Evolutionary conservation across 2,113 vertebrate species (phyloP).

Genomic region (Boleophthalmus pectinirostris): DNA sequence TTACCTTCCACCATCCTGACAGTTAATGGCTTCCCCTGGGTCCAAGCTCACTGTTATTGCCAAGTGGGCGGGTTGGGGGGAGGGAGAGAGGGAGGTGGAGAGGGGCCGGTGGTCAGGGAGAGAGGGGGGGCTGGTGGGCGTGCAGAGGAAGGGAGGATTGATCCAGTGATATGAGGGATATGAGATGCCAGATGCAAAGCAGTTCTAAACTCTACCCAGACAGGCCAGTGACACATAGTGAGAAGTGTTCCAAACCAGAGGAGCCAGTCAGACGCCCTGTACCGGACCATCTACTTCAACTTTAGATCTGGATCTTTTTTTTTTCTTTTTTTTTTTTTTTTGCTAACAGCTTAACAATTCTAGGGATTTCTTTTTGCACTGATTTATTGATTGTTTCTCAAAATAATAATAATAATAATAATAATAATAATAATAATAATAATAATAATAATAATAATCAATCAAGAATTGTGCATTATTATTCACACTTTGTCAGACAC

Average conservation of each 20-base stretch:
- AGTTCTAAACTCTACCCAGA: slow-evolving; percentile 14
- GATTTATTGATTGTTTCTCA: too few species aligned
- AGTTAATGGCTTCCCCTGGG: slow-evolving; percentile 70
- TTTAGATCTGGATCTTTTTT: background rate
- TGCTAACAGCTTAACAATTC: background rate
- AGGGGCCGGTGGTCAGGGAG: slow-evolving; percentile 30
- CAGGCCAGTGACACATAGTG: slow-evolving; percentile 27
- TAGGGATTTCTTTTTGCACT: background rate
- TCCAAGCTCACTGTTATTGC: slow-evolving; percentile 60
- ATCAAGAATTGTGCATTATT: too few species aligned
- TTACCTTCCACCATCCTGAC: slow-evolving; percentile 56
- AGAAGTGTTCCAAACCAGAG: slow-evolving; percentile 52
- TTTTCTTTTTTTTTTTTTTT: background rate
- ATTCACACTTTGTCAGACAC: too few species aligned
- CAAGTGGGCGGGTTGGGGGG: slow-evolving; percentile 51
- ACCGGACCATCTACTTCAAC: slow-evolving; percentile 56
- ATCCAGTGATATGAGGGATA: slow-evolving; percentile 14
- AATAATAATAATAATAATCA: too few species aligned
- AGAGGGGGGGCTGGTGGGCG: slow-evolving; percentile 12
- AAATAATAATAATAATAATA: too few species aligned
- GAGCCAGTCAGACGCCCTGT: slow-evolving; percentile 56
- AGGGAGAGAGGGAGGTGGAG: slow-evolving; percentile 38
- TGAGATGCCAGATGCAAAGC: slow-evolving; percentile 10
- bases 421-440: too few species aligned
- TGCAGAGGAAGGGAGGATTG: slow-evolving; percentile 26